Evolutionary conservation across 2,797 vertebrate species (phyloP).

Genomic region (Gymnoscopelus microlampas): DNA sequence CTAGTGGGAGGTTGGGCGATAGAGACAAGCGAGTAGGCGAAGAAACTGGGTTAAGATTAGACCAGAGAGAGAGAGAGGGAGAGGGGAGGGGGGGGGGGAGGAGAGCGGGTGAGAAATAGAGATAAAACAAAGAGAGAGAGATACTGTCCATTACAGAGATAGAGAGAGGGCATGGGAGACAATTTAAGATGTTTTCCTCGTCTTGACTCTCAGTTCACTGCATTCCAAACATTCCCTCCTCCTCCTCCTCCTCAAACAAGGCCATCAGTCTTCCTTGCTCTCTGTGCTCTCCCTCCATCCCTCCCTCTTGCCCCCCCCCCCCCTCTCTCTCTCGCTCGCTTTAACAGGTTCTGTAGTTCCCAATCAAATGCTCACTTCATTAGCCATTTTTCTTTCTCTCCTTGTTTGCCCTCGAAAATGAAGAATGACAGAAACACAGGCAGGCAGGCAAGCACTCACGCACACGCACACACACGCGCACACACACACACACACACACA

Average conservation of each 20-base stretch:
- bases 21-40: conserved; percentile 12
- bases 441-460: conserved; percentile 23
- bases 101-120: not conserved
- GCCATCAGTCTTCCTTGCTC: conserved; percentile 27
- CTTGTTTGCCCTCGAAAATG: conserved; percentile 59
- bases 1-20: conserved; percentile 21
- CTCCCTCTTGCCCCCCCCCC: not conserved
- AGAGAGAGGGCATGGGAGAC: conserved; percentile 17
- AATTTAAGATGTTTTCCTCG: conserved; percentile 22
- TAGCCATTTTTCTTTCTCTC: conserved; percentile 52
- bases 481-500: conserved; percentile 20
- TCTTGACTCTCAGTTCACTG: conserved; percentile 35
- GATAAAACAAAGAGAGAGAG: not conserved
- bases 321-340: conserved; percentile 23
- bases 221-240: conserved; percentile 20
- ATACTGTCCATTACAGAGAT: not conserved
- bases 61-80: not conserved
- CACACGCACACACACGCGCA: conserved; percentile 1
- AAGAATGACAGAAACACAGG: conserved; percentile 21
- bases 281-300: conserved; percentile 10
- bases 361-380: conserved; percentile 73
- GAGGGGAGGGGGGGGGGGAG: not conserved
- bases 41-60: conserved; percentile 12
- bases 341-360: conserved; percentile 59
- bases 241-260: conserved; percentile 39